Base-by-base conservation (phyloP, 2,797 vertebrate species). In the Oryzias dopingdopingensis region DNA sequence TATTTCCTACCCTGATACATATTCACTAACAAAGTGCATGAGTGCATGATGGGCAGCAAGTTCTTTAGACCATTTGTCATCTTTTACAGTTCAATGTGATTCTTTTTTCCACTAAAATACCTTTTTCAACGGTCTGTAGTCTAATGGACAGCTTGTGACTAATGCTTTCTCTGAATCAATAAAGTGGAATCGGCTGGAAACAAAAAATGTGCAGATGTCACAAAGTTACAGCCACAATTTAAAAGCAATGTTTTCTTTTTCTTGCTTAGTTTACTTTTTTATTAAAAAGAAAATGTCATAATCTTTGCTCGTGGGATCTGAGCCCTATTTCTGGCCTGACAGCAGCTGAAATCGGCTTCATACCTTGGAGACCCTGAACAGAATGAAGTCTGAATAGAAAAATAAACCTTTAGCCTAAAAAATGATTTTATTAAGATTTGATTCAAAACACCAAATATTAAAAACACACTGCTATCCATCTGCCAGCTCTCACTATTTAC, bases 91-190 rank as follows among this genome's bases (percentile, higher is more conserved):
- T 70, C 52, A 76, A 6, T 50, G 49, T 18, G n/a, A 29, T 49
- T 1, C 10, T 15, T 55, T 64, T 48, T 45, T 26, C 18, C 20
- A 56, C 67, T 63, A 49, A 51, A 56, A 68, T 49, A 59, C 32
- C 26, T 23, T 64, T 62, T 49, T 56, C 52, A 62, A 47, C 22
- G 20, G 26, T 65, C 42, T 56, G 61, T 26, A 44, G 51, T 60
- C 32, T 67, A 67, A 70, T 44, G 52, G 76, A 70, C 65, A 69
- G 53, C 62, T 70, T 74, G 56, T 79, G 70, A 74, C 66, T 70
- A 78, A 82, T 68, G 70, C 60, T 78, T 74, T 67, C 44, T 67
- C 44, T 56, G 58, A 76, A 81, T 85, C 79, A 77, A 88, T 86
- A 76, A 70, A 63, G 42, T 49, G 60, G 56, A 22, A 52, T 49